Evolutionary conservation across 2,888 invertebrate species (phyloP).

Genomic region (Adineta ricciae): DNA sequence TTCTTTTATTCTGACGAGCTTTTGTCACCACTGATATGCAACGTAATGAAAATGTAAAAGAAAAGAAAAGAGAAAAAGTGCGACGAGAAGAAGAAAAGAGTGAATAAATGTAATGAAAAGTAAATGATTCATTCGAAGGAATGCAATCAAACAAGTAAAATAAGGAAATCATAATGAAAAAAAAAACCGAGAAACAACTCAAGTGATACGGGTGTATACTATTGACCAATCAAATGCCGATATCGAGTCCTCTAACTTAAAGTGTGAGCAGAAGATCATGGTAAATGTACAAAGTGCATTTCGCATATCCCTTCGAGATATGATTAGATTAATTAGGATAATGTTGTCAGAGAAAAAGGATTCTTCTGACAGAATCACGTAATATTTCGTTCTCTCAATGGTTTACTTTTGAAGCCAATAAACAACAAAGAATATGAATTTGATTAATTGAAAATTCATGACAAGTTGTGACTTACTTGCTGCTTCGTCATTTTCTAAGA

Average conservation of each 20-base stretch:
- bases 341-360: too few relatives aligned
- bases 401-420: too few relatives aligned
- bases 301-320: too few relatives aligned
- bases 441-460: too few relatives aligned
- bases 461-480: too few relatives aligned
- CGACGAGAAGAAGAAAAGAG: not conserved
- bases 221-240: not conserved
- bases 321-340: too few relatives aligned
- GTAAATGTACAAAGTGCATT: not conserved
- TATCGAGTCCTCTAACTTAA: not conserved
- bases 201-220: not conserved
- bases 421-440: too few relatives aligned
- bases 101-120: not conserved
- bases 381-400: too few relatives aligned
- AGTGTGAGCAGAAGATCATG: not conserved
- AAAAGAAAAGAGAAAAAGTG: not conserved
- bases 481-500: too few relatives aligned
- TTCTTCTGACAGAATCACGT: too few relatives aligned
- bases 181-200: not conserved
- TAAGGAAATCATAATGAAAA: not conserved
- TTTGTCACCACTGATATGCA: not conserved
- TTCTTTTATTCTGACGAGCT: not conserved
- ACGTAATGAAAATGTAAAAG: too few relatives aligned
- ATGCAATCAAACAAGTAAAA: not conserved
- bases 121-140: not conserved